phyloP scores from a whole-genome alignment of 2,888 invertebrate genomes.

The Polylopha cassiicola region DNA sequence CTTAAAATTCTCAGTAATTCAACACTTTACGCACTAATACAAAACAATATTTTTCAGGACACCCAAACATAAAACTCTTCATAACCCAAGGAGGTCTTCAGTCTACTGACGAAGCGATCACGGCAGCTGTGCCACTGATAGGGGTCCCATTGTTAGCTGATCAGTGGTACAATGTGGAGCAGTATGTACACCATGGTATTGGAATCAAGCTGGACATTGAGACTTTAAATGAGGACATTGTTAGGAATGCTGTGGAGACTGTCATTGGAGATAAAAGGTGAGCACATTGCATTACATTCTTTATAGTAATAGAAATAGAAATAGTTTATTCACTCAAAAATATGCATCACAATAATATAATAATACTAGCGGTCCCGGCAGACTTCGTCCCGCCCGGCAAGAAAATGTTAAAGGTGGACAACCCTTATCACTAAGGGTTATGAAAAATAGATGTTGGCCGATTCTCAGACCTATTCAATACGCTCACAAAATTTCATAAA shows the following conservation, averaged over 20 bases:
- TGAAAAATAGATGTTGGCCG: no score
- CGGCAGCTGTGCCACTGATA: conserved; percentile 32
- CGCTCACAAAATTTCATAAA: no score
- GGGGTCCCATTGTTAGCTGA: conserved; percentile 53
- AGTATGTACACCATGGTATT: conserved; percentile 36
- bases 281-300: neutral
- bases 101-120: conserved; percentile 52
- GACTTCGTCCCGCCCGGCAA: no score
- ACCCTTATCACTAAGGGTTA: no score
- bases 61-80: conserved; percentile 55
- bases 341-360: no score
- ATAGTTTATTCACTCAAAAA: no score
- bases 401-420: no score
- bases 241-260: neutral
- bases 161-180: conserved; percentile 50
- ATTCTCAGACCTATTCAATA: no score
- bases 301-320: no score
- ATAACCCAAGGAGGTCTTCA: conserved; percentile 56
- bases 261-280: conserved; percentile 1
- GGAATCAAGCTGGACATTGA: conserved; percentile 43
- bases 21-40: no score
- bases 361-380: no score
- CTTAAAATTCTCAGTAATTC: no score
- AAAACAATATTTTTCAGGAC: conserved; percentile 31
- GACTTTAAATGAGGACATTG: conserved; percentile 32